phyloP scores from a whole-genome alignment of 1,140 invertebrate species.

The Drosophila elegans region DNA sequence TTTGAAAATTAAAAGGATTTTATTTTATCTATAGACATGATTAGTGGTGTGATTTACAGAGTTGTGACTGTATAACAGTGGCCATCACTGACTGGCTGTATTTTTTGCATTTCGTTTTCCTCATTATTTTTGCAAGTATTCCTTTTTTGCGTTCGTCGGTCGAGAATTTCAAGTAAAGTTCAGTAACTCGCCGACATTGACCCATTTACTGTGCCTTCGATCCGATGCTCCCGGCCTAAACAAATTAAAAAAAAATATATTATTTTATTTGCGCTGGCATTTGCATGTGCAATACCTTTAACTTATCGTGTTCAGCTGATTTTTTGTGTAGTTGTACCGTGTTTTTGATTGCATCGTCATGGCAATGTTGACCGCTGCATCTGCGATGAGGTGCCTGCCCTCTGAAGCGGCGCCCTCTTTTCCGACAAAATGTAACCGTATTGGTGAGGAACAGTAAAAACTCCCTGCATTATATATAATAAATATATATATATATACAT shows the following conservation, averaged over 20 bases:
- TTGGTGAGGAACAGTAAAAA: slow-evolving; percentile 46
- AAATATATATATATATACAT: not conserved
- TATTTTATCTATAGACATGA: not conserved
- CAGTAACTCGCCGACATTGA: slow-evolving; percentile 68
- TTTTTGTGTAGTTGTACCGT: slow-evolving; percentile 7
- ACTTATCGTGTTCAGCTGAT: slow-evolving; percentile 1
- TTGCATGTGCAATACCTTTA: slow-evolving; percentile 9
- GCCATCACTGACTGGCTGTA: slow-evolving; percentile 24
- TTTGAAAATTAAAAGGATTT: too few species aligned
- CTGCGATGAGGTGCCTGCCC: slow-evolving; percentile 46
- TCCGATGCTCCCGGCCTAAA: slow-evolving; percentile 15
- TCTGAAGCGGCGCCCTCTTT: slow-evolving; percentile 9
- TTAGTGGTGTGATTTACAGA: not conserved
- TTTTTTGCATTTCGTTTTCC: slow-evolving; percentile 29
- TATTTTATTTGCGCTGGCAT: slow-evolving; percentile 41
- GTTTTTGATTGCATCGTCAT: slow-evolving; percentile 16
- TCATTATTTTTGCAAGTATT: slow-evolving; percentile 30
- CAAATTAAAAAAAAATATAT: slow-evolving; percentile 13
- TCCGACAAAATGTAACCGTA: not conserved
- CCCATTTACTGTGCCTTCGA: slow-evolving; percentile 43
- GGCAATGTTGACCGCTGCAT: slow-evolving; percentile 39
- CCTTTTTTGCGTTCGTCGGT: slow-evolving; percentile 2
- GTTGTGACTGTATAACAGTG: not conserved
- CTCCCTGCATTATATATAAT: not conserved
- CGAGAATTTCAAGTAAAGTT: slow-evolving; percentile 44